These are phyloP conservation scores for Phallusia fumigata DNA, from an alignment of 23 tunicate genomes.

Conservation along the genomic window DNA sequence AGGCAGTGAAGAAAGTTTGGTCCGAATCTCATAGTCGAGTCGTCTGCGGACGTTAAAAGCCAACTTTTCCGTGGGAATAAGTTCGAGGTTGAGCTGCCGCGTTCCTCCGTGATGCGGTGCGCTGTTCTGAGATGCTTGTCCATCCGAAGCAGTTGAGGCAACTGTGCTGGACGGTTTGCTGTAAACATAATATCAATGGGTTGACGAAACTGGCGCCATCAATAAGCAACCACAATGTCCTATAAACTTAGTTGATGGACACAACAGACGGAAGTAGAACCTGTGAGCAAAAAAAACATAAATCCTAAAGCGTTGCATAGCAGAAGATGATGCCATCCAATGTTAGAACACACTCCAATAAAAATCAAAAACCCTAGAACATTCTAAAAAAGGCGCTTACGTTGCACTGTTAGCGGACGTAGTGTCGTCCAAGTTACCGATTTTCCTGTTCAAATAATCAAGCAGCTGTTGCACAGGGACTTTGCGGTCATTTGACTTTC, in stretches of 20 bases:
- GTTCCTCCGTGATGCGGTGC: constrained; percentile 37
- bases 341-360: too few species aligned
- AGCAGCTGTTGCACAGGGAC: constrained; percentile 46
- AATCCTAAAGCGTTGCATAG: too few species aligned
- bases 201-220: too few species aligned
- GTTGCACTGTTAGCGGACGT: neutral
- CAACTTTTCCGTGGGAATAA: constrained; percentile 68
- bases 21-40: constrained; percentile 48
- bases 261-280: too few species aligned
- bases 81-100: constrained; percentile 65
- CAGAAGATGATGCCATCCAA: too few species aligned
- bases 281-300: too few species aligned
- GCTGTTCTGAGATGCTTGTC: neutral
- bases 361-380: too few species aligned
- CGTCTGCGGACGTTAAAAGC: constrained; percentile 59
- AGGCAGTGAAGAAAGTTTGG: constrained; percentile 51
- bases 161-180: constrained; percentile 22
- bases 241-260: too few species aligned
- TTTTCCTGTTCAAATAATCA: constrained; percentile 39
- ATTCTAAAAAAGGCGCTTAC: neutral
- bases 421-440: constrained; percentile 34
- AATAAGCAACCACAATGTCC: too few species aligned
- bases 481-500: constrained; percentile 39
- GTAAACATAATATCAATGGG: neutral
- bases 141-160: neutral